Base-by-base conservation (phyloP, 2,888 invertebrate genomes). In the Heteromyza rotundicornis region DNA sequence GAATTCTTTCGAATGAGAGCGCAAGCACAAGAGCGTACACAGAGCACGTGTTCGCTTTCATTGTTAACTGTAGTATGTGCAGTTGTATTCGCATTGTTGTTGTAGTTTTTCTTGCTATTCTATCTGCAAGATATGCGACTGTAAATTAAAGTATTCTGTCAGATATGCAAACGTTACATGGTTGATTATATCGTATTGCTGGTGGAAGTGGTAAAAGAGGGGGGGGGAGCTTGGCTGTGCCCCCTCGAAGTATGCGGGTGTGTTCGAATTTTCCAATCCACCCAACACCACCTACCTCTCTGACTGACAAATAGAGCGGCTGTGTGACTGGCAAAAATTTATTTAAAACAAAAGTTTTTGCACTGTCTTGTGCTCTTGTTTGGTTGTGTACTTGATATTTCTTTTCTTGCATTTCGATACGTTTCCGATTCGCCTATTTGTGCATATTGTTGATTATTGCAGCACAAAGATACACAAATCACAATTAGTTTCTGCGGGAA, bases 121-220 rank as follows among this genome's bases (percentile, higher is more conserved):
- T 20, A 20, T 47, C 17, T 20, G 19, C 17, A 20, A 47, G 47
- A 47, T 47, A 47, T 19, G 47, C 47, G 14, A 20, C 47, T 47
- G 47, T 47, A 47, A 47, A 47, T 47, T 47, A 47, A 47, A 47
- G 47, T 19, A 19, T 47, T 47, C 47, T 47, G 47, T 47, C 47
- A 47, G 47, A 47, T 47, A 47, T n/a, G n/a, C 40, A n/a, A 40
- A n/a, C n/a, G 40, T 14, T 40, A 40, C 40, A 40, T 40, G n/a
- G n/a, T n/a, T 17, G 19, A 17, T 40, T 40, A 10, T 40, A n/a
- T 12, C 32, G 32, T 32, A 12, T 12, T 32, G 32, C 32, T 8
- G 32, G 32, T 32, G 7, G 32, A 32, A 12, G 12, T 12, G 32
- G 7, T 5, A 32, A 32, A 32, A 12, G 40, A 3, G 2, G 14